Percentiles rank a stretch among this genome's conserved stretches.
Evolutionary conservation across 2,113 vertebrate genomes (phyloP).

Genomic region (Etia nguti): DNA sequence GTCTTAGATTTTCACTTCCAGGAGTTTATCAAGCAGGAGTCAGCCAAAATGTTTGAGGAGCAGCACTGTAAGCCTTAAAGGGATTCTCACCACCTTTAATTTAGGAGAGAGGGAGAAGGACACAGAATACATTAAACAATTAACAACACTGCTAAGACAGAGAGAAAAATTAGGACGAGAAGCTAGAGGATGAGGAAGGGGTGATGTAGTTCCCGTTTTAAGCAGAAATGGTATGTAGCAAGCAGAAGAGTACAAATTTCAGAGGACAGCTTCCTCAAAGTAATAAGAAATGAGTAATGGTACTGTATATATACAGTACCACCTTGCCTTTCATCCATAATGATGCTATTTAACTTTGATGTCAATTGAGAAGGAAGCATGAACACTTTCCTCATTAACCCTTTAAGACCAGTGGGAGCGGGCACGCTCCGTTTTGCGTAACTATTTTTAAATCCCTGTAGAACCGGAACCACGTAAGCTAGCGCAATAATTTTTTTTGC

Average conservation of each 20-base stretch:
- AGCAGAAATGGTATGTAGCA: background rate
- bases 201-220: background rate
- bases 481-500: too few relatives aligned
- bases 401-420: too few relatives aligned
- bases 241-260: background rate
- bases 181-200: background rate
- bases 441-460: too few relatives aligned
- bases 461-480: too few relatives aligned
- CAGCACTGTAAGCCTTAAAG: background rate
- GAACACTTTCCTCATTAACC: background rate
- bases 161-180: background rate
- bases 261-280: background rate
- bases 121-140: constrained; percentile 10
- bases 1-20: background rate
- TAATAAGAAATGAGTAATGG: background rate
- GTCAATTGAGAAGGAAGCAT: background rate
- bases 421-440: too few relatives aligned
- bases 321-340: background rate
- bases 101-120: background rate
- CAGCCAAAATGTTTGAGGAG: background rate
- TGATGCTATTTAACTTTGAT: background rate
- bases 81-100: constrained; percentile 23
- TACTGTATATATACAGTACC: background rate
- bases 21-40: background rate
- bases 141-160: background rate